Base-by-base conservation (phyloP, 2,797 vertebrate species). In the Halcyon smyrnensis region DNA sequence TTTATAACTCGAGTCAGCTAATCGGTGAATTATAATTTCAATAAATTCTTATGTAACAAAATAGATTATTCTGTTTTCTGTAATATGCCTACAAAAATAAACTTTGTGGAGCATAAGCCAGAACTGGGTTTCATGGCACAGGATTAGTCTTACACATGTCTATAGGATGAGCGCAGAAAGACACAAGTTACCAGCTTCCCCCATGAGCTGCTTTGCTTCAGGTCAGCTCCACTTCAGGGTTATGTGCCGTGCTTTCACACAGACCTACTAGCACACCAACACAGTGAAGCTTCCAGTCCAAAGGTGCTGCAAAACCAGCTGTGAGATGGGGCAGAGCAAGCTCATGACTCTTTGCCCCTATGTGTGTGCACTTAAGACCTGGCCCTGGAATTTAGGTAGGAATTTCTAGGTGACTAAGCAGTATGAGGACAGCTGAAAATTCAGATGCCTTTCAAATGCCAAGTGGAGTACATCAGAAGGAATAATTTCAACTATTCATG, bases 381-480 rank as follows among this genome's bases (percentile, higher is more conserved):
- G 36, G 65, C 34, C 43, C 16, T 67, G 62, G 91, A 82, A 25
- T 51, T 39, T 71, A 67, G 18, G 34, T 53, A 20, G 39, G 62
- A 74, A 62, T 71, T 70, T 3, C 9, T 36, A 28, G 20, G 18
- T 79, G 63, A 53, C 48, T 48, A 27, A 69, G n/a, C 43, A 63
- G 13, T 39, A 34, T 45, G 14, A 39, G 41, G n/a, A 43, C 15
- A 79, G n/a, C 45, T 41, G 28, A 53, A 56, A 76, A 67, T 67
- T 89, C 62, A 90, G 30, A 32, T 80, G 37, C 43, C 14, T 87
- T 90, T 82, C 63, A 91, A 57, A 79, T 67, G 62, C 63, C 36
- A 48, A 77, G 18, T 53, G 57, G 70, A 67, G 34, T 53, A 48
- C 7, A 56, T 87, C 34, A 76, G 73, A 86, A 87, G n/a, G 50